These are phyloP conservation scores for Rosalia funebris DNA, from an alignment of 2,888 invertebrate genomes.

Conservation along the genomic window DNA sequence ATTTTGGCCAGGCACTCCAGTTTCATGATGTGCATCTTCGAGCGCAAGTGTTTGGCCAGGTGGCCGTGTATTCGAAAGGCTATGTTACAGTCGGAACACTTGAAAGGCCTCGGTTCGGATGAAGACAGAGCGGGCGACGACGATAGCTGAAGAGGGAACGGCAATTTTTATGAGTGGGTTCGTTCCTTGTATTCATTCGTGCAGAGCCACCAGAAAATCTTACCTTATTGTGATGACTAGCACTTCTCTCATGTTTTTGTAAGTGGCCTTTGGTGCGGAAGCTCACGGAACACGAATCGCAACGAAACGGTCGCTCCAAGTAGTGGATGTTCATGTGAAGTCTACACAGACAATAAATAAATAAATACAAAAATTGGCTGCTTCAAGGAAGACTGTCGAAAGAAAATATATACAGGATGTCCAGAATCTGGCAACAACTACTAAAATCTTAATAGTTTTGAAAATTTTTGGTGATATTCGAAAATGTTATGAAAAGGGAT, in stretches of 20 bases:
- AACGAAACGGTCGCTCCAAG: constrained; percentile 90
- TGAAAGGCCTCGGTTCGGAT: constrained; percentile 94
- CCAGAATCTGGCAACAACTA: too few species aligned
- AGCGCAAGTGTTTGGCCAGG: constrained; percentile 94
- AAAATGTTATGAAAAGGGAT: too few species aligned
- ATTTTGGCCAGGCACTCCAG: constrained; percentile 92
- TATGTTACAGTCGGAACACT: constrained; percentile 94
- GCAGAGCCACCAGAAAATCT: too few species aligned
- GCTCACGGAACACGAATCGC: constrained; percentile 90
- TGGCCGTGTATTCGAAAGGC: constrained; percentile 98
- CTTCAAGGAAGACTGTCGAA: too few species aligned
- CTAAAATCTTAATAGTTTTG: too few species aligned
- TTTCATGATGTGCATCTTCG: constrained; percentile 95
- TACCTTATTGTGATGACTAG: constrained; percentile 92
- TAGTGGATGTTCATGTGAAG: constrained; percentile 96
- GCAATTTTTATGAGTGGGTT: too few species aligned
- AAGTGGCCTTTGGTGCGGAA: constrained; percentile 91
- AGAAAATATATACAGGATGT: too few species aligned
- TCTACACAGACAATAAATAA: constrained; percentile 49
- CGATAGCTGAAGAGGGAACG: constrained; percentile 57
- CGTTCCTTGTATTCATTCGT: too few species aligned
- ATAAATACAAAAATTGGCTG: too few species aligned
- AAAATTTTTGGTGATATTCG: too few species aligned
- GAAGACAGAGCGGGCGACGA: constrained; percentile 76
- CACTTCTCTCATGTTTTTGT: constrained; percentile 92